A percentile compares a stretch with the other conserved stretches of the same genome.
Conservation (phyloP, 2,113 vertebrate species). For the Scytalopus superciliaris region DNA sequence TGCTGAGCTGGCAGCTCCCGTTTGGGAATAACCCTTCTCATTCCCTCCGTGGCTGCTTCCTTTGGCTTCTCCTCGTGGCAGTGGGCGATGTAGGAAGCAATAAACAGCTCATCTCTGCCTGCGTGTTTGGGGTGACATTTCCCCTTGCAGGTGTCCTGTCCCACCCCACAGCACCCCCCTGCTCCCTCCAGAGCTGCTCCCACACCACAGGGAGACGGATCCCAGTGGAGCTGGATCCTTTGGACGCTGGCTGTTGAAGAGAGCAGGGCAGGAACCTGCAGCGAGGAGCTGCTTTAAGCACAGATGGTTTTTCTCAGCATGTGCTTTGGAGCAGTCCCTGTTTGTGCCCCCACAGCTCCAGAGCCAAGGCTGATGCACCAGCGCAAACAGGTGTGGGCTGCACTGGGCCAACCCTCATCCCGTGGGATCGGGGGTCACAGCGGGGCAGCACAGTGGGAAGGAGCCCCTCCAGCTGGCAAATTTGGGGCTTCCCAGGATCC, state of each 20-base stretch:
- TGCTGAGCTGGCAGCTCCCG: neutral
- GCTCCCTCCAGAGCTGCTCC: neutral
- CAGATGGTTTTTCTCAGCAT: neutral
- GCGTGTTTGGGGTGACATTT: neutral
- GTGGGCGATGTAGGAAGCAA: neutral
- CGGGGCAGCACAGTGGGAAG: neutral
- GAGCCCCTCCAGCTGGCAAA: neutral
- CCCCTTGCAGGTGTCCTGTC: neutral
- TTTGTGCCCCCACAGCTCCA: neutral
- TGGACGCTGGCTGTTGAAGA: fast-evolving
- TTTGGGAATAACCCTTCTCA: neutral
- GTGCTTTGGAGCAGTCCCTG: neutral
- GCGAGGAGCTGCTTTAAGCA: neutral
- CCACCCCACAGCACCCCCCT: neutral
- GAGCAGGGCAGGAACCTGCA: neutral
- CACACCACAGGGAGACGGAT: fast-evolving
- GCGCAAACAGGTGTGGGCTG: slow-evolving; percentile 30
- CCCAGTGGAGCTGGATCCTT: neutral
- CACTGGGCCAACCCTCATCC: neutral
- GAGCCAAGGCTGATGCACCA: slow-evolving; percentile 25
- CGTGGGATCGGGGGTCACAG: neutral
- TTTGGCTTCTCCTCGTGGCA: neutral
- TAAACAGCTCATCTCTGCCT: neutral
- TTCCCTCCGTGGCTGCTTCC: neutral
- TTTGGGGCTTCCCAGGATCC: neutral